phyloP scores from a whole-genome alignment of 64 coral and sea anemone species.

The Trachythela sp. region DNA sequence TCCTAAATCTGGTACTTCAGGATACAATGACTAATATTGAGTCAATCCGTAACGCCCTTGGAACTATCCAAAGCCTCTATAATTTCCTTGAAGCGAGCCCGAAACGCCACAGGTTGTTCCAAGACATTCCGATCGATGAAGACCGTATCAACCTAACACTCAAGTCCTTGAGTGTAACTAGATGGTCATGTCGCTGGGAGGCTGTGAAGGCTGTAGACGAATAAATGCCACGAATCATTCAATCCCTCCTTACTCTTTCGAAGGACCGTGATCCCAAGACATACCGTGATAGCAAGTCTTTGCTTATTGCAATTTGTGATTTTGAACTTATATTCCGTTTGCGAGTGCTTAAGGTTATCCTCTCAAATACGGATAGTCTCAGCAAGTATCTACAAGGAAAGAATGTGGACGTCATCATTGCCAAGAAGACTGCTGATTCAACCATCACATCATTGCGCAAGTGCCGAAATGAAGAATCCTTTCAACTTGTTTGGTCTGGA shows the following conservation, averaged over 20 bases:
- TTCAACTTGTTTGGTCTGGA: no score
- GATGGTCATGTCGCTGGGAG: slow-evolving; percentile 1
- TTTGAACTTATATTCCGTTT: background rate
- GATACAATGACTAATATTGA: slow-evolving; percentile 40
- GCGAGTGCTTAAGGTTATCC: no score
- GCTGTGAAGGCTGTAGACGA: slow-evolving; percentile 37
- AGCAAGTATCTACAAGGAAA: no score
- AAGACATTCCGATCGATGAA: background rate
- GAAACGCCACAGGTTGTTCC: slow-evolving; percentile 26
- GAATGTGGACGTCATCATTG: no score
- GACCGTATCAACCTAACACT: no score
- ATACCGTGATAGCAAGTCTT: slow-evolving; percentile 28
- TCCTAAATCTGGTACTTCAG: slow-evolving; percentile 29
- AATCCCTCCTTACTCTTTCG: slow-evolving; percentile 20
- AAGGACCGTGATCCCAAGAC: slow-evolving; percentile 28
- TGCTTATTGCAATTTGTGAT: background rate
- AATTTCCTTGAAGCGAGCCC: slow-evolving; percentile 41
- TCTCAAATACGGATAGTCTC: no score
- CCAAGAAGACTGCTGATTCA: no score
- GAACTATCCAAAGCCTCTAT: slow-evolving; percentile 39
- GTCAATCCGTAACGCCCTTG: slow-evolving; percentile 28
- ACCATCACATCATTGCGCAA: no score
- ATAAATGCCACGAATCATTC: slow-evolving; percentile 36
- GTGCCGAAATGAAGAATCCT: no score
- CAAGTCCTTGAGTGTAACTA: no score